phyloP scores from a whole-genome alignment of 2,888 invertebrate genomes.

The Hydrotaea cyrtoneurina region DNA sequence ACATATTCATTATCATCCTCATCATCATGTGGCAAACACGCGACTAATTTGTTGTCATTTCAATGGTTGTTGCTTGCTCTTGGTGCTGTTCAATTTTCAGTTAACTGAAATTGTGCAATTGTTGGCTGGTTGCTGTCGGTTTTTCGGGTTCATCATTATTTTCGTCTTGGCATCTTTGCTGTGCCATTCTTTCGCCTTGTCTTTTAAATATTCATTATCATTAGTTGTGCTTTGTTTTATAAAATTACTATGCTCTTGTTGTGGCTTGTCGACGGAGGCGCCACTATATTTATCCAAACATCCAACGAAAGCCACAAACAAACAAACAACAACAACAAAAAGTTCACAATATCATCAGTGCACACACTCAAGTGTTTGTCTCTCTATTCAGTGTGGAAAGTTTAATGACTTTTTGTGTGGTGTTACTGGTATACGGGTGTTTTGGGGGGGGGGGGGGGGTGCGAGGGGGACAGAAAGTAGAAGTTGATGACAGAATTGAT shows the following conservation, averaged over 20 bases:
- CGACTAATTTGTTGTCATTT: slow-evolving; percentile 67
- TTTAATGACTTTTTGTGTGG: slow-evolving; percentile 14
- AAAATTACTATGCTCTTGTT: slow-evolving; percentile 10
- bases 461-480: too few species aligned
- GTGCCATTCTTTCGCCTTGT: slow-evolving; percentile 16
- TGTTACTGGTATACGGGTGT: too few species aligned
- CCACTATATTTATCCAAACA: slow-evolving; percentile 27
- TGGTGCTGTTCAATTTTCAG: slow-evolving; percentile 26
- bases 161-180: not conserved
- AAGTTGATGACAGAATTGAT: too few species aligned
- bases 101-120: slow-evolving; percentile 50
- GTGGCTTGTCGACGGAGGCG: slow-evolving; percentile 6
- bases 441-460: too few species aligned
- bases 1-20: slow-evolving; percentile 61
- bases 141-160: slow-evolving; percentile 12
- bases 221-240: slow-evolving; percentile 21
- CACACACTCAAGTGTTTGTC: not conserved
- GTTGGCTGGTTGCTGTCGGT: slow-evolving; percentile 16
- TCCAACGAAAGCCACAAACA: slow-evolving; percentile 4
- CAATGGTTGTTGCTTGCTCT: slow-evolving; percentile 39
- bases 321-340: not conserved
- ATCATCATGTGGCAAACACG: slow-evolving; percentile 68
- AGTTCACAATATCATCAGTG: too few species aligned
- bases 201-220: slow-evolving; percentile 40
- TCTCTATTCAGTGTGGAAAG: not conserved